phyloP scores from a whole-genome alignment of 2,888 invertebrate species.

The Pheosia gnoma region DNA sequence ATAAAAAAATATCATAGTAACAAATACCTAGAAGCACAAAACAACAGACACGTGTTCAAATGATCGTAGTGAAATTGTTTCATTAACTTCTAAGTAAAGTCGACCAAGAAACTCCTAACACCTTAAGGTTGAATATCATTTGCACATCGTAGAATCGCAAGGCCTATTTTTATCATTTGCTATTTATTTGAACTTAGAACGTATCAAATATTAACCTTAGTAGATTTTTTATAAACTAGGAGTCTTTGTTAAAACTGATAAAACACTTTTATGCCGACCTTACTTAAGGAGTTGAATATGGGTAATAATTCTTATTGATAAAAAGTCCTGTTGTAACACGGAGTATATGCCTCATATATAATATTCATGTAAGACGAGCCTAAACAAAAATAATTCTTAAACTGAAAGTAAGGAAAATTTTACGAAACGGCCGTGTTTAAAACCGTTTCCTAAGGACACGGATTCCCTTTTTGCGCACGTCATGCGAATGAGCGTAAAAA shows the following conservation, averaged over 20 bases:
- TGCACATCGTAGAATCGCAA: too few species aligned
- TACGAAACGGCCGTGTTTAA: neutral
- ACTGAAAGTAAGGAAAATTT: neutral
- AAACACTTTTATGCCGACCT: too few species aligned
- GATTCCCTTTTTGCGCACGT: constrained; percentile 35
- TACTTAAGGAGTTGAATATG: neutral
- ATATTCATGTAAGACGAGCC: neutral
- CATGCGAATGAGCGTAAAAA: constrained; percentile 43
- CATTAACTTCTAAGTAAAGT: too few species aligned
- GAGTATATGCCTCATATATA: too few species aligned
- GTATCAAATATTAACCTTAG: too few species aligned
- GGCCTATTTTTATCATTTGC: too few species aligned
- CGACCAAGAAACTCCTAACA: too few species aligned
- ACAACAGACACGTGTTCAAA: neutral
- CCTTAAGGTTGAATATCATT: too few species aligned
- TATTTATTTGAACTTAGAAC: too few species aligned
- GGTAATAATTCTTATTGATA: neutral
- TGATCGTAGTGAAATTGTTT: neutral
- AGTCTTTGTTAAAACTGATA: too few species aligned
- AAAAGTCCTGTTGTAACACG: too few species aligned
- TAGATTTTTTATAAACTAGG: too few species aligned
- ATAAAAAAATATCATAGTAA: neutral
- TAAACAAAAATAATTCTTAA: neutral
- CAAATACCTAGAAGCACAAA: neutral
- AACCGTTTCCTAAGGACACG: constrained; percentile 16